Conservation (phyloP, 2,113 vertebrate species). For the Rhagologus leucostigma region DNA sequence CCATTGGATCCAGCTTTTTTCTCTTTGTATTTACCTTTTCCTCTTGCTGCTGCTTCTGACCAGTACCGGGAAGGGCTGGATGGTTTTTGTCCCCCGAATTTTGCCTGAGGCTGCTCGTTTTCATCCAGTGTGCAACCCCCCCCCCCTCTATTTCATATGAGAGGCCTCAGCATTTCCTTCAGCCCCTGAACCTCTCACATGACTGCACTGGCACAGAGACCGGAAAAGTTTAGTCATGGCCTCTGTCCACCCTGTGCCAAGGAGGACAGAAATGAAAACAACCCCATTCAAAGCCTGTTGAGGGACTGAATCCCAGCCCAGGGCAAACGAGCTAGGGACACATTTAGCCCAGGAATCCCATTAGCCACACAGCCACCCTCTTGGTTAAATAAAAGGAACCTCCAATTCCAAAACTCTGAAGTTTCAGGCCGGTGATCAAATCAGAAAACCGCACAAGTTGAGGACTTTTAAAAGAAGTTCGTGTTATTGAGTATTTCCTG, state of each 20-base stretch:
- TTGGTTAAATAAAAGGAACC: neutral
- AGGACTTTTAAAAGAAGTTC: neutral
- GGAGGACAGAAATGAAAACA: conserved; percentile 9
- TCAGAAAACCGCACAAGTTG: neutral
- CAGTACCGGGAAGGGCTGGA: neutral
- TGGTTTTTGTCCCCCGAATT: neutral
- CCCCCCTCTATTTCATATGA: neutral
- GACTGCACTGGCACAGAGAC: neutral
- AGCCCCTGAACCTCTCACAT: neutral
- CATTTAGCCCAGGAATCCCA: neutral
- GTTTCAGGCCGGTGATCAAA: neutral
- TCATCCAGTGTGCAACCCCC: neutral
- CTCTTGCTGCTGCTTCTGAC: neutral
- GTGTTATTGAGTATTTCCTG: neutral
- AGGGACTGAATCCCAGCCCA: neutral
- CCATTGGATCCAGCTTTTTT: neutral
- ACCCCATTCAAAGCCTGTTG: neutral
- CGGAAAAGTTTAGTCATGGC: conserved; percentile 35
- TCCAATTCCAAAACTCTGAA: neutral
- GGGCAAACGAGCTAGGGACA: neutral
- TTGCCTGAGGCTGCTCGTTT: neutral
- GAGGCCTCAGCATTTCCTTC: neutral
- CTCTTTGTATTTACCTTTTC: neutral
- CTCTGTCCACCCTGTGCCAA: neutral
- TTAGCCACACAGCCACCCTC: neutral